Evolutionary conservation across 1,140 invertebrate species (phyloP), one percentile per base, ranked within the genome.

Genomic region (Eubasilissa regina): DNA sequence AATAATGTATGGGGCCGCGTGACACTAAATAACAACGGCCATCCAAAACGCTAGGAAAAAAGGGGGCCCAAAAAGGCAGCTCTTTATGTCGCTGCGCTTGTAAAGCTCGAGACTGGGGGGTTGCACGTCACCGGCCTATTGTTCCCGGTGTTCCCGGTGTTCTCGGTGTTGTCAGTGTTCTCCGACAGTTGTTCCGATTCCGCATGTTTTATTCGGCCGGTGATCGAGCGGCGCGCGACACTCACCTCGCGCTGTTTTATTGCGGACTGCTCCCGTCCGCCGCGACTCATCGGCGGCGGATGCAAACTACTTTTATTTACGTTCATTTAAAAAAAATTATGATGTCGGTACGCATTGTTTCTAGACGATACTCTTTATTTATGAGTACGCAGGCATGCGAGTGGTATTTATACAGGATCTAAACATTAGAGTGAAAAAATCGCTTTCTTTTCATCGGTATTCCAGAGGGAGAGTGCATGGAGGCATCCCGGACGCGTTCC

Each of bases 11-110:
- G 70, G 80, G 72, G 62, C 76, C 76, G 76, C 64, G 76, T 77
- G 80, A 82, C 80, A 82, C 80, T 82, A 82, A 82, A 82, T 82
- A 82, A 82, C 80, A 73, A 76, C 58, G 70, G 55, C 70, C 80
- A 47, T 73, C 43, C 75, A 64, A 76, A 64, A 64, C 58, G 58
- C 21, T 60, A 3, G 51, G 75, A 80, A 77, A 72, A 75, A 77
- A 80, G 25, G 79, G 64, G 35, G 12, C 56, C 25, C 80, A 79
- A 80, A 80, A 77, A 80, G 72, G 58, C 73, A 78, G 75, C 77
- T 81, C 68, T 81, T 81, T 81, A 81, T 81, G 80, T 81, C 77
- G 80, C 73, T 60, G 64, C 55, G 75, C 77, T 81, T 81, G 80
- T 81, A 81, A 81, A 81, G 78, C 56, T 75, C 47, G 64, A 73